Evolutionary conservation across 2,113 vertebrate genomes (phyloP).

Genomic region (Rutilus rutilus): DNA sequence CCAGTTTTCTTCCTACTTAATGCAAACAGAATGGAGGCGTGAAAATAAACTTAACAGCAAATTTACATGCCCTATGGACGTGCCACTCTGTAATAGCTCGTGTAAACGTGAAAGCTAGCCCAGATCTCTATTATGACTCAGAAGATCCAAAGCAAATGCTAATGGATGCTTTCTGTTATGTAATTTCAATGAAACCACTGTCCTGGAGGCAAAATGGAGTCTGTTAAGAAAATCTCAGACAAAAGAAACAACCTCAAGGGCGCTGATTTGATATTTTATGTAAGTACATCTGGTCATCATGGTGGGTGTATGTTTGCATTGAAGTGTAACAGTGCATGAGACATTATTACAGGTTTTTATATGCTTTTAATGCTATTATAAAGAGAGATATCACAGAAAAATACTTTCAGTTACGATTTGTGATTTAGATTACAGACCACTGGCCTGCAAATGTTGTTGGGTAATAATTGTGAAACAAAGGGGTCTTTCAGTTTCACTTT

Average conservation of each 20-base stretch:
- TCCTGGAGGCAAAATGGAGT: slow-evolving; percentile 32
- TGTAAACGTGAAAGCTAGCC: slow-evolving; percentile 30
- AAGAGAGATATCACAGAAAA: background rate
- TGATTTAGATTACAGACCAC: background rate
- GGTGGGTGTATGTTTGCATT: slow-evolving; percentile 15
- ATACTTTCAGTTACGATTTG: background rate
- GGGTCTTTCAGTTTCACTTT: background rate
- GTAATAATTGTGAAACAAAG: background rate
- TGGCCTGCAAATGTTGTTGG: background rate
- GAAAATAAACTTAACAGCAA: slow-evolving; percentile 40
- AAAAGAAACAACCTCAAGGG: slow-evolving; percentile 23
- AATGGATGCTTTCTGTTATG: slow-evolving; percentile 43
- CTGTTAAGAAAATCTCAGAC: slow-evolving; percentile 34
- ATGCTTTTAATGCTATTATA: background rate
- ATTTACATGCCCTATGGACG: slow-evolving; percentile 39
- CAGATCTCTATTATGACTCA: slow-evolving; percentile 41
- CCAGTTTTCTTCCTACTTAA: slow-evolving; percentile 46
- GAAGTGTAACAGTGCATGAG: background rate
- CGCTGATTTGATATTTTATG: slow-evolving; percentile 18
- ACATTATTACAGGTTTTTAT: background rate
- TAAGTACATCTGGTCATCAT: slow-evolving; percentile 24
- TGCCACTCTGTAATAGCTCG: slow-evolving; percentile 39
- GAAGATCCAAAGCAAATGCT: slow-evolving; percentile 47
- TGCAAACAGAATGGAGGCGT: slow-evolving; percentile 36
- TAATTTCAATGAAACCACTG: slow-evolving; percentile 32